Conservation (phyloP, 2,888 invertebrate species). For the Cecidostiba fungosa region DNA sequence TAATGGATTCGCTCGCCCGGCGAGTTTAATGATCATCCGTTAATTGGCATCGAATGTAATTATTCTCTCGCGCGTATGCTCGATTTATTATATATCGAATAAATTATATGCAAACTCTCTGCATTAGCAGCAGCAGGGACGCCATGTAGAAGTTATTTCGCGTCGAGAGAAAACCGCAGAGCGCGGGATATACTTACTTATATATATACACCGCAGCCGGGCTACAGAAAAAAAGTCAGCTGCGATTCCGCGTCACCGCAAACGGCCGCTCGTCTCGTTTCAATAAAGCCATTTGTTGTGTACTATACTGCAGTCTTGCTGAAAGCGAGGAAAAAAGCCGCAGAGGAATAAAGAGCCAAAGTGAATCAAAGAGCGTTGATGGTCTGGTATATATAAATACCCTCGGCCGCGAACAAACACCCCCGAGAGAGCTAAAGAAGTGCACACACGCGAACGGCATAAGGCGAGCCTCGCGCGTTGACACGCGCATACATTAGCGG, state of each 20-base stretch:
- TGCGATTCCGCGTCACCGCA: slow-evolving; percentile 20
- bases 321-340: slow-evolving; percentile 31
- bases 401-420: slow-evolving; percentile 63
- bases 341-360: slow-evolving; percentile 22
- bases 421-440: slow-evolving; percentile 67
- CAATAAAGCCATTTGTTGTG: slow-evolving; percentile 55
- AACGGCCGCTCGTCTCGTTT: slow-evolving; percentile 14
- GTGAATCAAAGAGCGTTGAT: slow-evolving; percentile 46
- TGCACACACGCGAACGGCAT: slow-evolving; percentile 65
- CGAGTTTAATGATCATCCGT: slow-evolving; percentile 52
- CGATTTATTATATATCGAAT: neutral
- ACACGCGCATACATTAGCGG: slow-evolving; percentile 74
- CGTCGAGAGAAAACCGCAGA: slow-evolving; percentile 1
- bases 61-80: slow-evolving; percentile 33
- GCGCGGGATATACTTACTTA: neutral
- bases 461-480: slow-evolving; percentile 65
- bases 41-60: slow-evolving; percentile 56
- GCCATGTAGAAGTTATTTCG: neutral
- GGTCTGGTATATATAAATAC: slow-evolving; percentile 36
- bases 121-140: neutral
- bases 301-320: neutral
- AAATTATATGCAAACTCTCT: slow-evolving; percentile 2
- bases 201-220: neutral
- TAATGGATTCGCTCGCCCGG: slow-evolving; percentile 32
- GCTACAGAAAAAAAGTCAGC: neutral